Evolutionary conservation across 2,888 invertebrate species (phyloP).

Genomic region (Steinernema scapterisci): DNA sequence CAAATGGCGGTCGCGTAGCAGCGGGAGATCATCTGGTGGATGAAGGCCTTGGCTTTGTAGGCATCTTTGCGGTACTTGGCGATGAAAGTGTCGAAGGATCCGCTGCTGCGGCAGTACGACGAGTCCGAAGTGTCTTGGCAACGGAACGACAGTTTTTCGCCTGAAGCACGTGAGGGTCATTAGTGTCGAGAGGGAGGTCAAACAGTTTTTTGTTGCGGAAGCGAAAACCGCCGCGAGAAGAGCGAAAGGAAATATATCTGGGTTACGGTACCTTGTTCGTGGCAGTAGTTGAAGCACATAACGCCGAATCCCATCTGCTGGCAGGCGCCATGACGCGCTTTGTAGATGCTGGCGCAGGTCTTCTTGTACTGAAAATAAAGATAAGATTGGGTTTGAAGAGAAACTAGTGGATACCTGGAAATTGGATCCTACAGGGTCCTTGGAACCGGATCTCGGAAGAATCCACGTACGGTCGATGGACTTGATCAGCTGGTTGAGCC

Average conservation of each 20-base stretch:
- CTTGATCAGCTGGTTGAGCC: conserved; percentile 56
- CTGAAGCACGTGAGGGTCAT: conserved; percentile 39
- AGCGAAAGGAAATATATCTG: neutral
- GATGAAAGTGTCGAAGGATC: conserved; percentile 60
- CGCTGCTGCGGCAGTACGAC: conserved; percentile 57
- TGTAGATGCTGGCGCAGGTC: conserved; percentile 65
- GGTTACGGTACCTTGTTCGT: conserved; percentile 52
- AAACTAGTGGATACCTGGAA: conserved; percentile 52
- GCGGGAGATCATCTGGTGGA: conserved; percentile 66
- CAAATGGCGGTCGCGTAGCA: conserved; percentile 65
- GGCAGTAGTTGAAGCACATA: conserved; percentile 67
- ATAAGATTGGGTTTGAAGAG: neutral
- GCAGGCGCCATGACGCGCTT: conserved; percentile 64
- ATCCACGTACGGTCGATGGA: conserved; percentile 64
- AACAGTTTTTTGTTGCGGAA: conserved; percentile 13
- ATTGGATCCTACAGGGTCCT: conserved; percentile 64
- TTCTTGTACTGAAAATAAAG: conserved; percentile 62
- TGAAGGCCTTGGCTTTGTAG: conserved; percentile 65
- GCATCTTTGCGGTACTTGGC: conserved; percentile 63
- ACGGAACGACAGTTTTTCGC: conserved; percentile 60
- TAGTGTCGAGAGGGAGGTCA: neutral
- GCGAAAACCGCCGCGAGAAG: neutral
- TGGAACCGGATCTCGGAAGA: conserved; percentile 55
- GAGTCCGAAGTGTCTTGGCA: conserved; percentile 64
- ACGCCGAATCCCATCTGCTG: conserved; percentile 64